Evolutionary conservation across 2,113 vertebrate species (phyloP), one percentile per base, ranked within the genome.

Genomic region (Lepus americanus): DNA sequence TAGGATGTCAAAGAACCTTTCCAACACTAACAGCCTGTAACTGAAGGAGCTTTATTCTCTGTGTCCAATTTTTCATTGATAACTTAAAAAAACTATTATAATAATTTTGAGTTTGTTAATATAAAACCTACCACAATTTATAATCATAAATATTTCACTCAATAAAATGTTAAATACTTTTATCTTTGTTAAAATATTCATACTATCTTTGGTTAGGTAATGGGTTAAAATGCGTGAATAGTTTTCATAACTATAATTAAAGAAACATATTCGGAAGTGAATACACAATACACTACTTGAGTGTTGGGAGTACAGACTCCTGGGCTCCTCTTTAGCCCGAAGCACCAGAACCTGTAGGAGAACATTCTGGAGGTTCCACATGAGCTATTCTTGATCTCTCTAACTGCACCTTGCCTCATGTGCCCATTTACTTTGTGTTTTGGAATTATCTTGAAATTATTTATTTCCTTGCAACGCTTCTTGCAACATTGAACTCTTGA

Each of bases 91-190:
- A 90, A 74, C 5, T 70, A 63, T 14, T 59, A 33, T 80, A 25
- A 87, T 80, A 33, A 76, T 44, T 73, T 36, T n/a, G 8, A 74
- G 9, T 82, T 36, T 80, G 16, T 9, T 69, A 63, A 64, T 55
- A 31, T 76, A 39, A 76, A 88, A 88, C 3, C 11, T 80, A 64
- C 14, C 25, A 2, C 5, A 27, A 66, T 61, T 76, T 72, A 29
- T 33, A 93, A 59, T n/a, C 6, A 73, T 95, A 89, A 63, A 70
- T 72, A 31, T 90, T 88, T 93, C 29, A 55, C 14, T 66, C 51
- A 83, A 20, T 81, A 55, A 79, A 91, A 84, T 74, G 3, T 80
- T 90, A n/a, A 67, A 61, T 76, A 20, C 23, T 69, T 23, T 70
- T 90, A 44, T 69, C 31, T 67, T 23, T 87, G 53, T 84, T 79